Percentiles rank a stretch among this genome's conserved stretches.
Evolutionary conservation across 2,113 vertebrate genomes (phyloP).

Genomic region (Alosa alosa): DNA sequence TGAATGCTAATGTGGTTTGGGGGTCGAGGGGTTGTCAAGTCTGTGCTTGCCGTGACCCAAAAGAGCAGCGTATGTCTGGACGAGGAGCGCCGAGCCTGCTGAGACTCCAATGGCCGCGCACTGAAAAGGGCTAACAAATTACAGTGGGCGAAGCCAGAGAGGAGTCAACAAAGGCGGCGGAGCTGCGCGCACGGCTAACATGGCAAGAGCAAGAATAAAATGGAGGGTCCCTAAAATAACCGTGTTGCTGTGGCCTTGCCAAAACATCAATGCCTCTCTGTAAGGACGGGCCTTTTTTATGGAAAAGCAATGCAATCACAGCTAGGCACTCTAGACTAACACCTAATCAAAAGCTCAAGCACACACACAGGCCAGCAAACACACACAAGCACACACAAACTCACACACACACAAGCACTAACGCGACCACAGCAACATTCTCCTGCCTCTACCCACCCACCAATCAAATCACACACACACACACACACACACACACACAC

Average conservation of each 20-base stretch:
- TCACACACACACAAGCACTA: not conserved
- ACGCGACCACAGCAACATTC: no score
- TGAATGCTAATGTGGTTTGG: not conserved
- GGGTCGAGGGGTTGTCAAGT: no score
- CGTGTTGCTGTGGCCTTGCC: not conserved
- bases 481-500: constrained; percentile 13
- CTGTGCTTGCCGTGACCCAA: not conserved
- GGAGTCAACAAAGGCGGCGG: not conserved
- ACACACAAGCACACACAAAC: not conserved
- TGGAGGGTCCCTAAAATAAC: not conserved
- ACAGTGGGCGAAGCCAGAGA: not conserved
- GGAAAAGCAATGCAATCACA: constrained; percentile 3
- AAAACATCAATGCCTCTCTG: not conserved
- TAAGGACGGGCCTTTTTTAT: not conserved
- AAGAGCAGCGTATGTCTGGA: not conserved
- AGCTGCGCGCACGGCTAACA: not conserved
- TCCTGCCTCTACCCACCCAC: no score
- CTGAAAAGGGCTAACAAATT: not conserved
- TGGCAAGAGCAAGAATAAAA: not conserved
- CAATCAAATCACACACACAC: not conserved
- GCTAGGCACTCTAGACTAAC: not conserved
- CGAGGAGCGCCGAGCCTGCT: not conserved
- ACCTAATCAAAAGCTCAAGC: not conserved
- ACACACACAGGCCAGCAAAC: not conserved
- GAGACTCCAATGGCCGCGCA: not conserved